Conservation (phyloP, 2,797 vertebrate genomes). For the Trichosurus vulpecula region DNA sequence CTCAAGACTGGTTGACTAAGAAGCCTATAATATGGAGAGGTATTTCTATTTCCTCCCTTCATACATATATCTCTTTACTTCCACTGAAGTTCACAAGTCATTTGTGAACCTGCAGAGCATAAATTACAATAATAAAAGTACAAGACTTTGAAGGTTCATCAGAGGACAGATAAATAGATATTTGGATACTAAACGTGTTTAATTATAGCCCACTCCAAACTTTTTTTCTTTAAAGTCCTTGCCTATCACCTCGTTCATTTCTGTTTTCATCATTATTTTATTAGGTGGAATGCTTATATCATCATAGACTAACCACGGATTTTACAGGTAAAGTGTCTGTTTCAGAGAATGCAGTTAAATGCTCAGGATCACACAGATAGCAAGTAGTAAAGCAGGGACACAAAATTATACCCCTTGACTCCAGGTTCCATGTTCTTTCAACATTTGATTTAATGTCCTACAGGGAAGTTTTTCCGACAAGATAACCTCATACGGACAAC, state of each 20-base stretch:
- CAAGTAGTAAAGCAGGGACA: not conserved
- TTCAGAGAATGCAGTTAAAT: not conserved
- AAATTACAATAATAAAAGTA: not conserved
- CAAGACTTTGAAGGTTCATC: not conserved
- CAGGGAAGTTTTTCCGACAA: not conserved
- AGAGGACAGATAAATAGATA: rapidly evolving
- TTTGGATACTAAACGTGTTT: not conserved
- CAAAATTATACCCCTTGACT: not conserved
- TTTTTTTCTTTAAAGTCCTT: not conserved
- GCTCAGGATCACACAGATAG: not conserved
- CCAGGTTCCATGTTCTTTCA: not conserved
- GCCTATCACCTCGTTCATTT: not conserved
- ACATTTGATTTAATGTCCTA: not conserved
- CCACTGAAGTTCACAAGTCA: not conserved
- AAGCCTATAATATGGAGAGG: conserved; percentile 27
- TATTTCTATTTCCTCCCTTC: conserved; percentile 18
- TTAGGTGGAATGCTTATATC: not conserved
- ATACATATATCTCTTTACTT: conserved; percentile 51
- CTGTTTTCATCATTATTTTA: not conserved
- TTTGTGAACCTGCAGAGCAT: conserved; percentile 13
- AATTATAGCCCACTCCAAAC: too few species aligned
- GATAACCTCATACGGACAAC: not conserved
- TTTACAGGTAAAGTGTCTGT: not conserved
- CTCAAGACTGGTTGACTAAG: conserved; percentile 61
- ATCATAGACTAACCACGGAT: not conserved